These are phyloP conservation scores for Corythoichthys haematopterus DNA, from an alignment of 2,113 vertebrate genomes.

Conservation along the genomic window DNA sequence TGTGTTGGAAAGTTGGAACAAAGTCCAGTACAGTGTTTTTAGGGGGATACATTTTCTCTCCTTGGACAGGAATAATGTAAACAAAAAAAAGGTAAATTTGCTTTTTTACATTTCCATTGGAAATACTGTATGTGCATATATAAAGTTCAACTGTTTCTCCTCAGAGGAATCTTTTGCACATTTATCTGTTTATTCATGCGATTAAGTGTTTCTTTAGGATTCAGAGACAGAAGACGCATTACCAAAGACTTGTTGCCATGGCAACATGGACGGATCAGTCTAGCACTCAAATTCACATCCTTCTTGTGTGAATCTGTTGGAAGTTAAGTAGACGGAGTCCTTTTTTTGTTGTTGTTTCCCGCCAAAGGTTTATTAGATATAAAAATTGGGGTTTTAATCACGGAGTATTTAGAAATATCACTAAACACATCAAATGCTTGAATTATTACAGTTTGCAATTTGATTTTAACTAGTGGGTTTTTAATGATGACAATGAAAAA, in stretches of 20 bases:
- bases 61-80: constrained; percentile 48
- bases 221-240: constrained; percentile 10
- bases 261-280: constrained; percentile 22
- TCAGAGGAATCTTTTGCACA: neutral
- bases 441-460: neutral
- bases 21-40: neutral
- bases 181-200: constrained; percentile 9
- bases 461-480: neutral
- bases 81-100: constrained; percentile 31
- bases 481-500: neutral
- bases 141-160: constrained; percentile 4
- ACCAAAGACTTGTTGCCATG: constrained; percentile 19
- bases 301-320: neutral
- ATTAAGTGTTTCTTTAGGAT: constrained; percentile 15
- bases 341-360: neutral
- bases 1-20: constrained; percentile 33
- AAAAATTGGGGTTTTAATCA: neutral
- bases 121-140: constrained; percentile 36
- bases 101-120: constrained; percentile 32
- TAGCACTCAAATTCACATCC: constrained; percentile 14
- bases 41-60: neutral
- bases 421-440: neutral
- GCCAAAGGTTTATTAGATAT: neutral
- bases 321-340: neutral
- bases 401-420: neutral